Percentiles rank a stretch among this genome's conserved stretches.
Conservation (phyloP, 2,797 vertebrate genomes). For the Anolis apletophallus region DNA sequence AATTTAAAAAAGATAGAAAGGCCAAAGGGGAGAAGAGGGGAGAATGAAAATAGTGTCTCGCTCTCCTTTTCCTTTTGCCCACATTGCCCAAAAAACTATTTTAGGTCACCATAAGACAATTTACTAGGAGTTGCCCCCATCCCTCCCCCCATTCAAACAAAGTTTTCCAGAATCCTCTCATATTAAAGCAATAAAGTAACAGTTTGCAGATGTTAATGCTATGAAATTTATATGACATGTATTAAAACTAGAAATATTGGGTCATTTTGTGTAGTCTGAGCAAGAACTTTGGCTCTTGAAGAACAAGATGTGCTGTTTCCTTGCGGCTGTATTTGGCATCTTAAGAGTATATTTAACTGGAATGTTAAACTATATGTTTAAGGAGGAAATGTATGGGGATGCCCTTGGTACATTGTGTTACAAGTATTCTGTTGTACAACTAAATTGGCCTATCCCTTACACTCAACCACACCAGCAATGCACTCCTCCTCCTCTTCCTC, state of each 20-base stretch:
- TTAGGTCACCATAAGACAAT: background rate
- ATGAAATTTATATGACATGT: background rate
- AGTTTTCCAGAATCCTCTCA: slow-evolving; percentile 1
- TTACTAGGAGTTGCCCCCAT: slow-evolving; percentile 8
- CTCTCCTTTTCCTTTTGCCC: background rate
- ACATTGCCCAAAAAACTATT: slow-evolving; percentile 20
- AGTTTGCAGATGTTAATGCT: slow-evolving; percentile 3
- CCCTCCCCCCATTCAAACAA: background rate
- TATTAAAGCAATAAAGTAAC: background rate
- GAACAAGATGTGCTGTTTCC: background rate
- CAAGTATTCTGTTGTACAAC: background rate
- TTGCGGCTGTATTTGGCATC: background rate
- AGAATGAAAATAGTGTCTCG: background rate
- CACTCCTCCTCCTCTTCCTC: background rate
- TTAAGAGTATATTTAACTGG: background rate
- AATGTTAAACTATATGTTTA: background rate
- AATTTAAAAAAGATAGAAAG: background rate
- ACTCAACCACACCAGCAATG: background rate
- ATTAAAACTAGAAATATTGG: slow-evolving; percentile 5
- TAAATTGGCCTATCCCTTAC: slow-evolving; percentile 13
- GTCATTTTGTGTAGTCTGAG: background rate
- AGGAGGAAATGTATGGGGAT: background rate
- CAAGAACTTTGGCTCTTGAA: background rate
- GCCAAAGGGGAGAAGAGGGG: no score
- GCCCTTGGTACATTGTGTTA: accelerated